Percentiles rank a stretch among this genome's conserved stretches.
Conservation (phyloP, 1,140 invertebrate genomes). For the Tetranychus cinnabarinus region DNA sequence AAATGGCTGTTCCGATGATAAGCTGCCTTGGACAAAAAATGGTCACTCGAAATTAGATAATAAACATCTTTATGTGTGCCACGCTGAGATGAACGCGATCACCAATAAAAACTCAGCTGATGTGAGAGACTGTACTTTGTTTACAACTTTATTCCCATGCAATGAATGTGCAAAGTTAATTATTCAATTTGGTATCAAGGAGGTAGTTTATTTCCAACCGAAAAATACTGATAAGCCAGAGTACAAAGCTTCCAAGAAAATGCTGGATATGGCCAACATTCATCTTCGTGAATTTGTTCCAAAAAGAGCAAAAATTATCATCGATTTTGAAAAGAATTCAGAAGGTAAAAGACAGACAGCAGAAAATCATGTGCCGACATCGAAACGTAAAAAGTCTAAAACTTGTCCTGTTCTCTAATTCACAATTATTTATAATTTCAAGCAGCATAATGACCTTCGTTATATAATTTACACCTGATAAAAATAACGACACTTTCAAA, state of each 20-base stretch:
- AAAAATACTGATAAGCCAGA: conserved; percentile 41
- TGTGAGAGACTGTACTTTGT: conserved; percentile 50
- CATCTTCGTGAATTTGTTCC: background rate
- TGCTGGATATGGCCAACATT: background rate
- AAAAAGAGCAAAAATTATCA: conserved; percentile 1
- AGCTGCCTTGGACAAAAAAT: conserved; percentile 59
- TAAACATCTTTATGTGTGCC: conserved; percentile 76
- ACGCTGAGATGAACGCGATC: conserved; percentile 91
- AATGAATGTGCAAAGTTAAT: conserved; percentile 92
- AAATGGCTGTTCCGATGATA: conserved; percentile 56
- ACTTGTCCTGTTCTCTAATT: no score
- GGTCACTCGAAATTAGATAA: conserved; percentile 31
- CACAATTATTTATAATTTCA: no score
- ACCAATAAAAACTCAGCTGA: conserved; percentile 60
- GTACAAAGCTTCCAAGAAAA: conserved; percentile 39
- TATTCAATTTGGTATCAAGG: conserved; percentile 68
- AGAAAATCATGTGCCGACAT: no score
- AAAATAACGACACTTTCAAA: no score
- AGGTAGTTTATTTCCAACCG: conserved; percentile 54
- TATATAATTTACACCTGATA: no score
- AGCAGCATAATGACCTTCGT: no score
- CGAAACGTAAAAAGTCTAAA: no score
- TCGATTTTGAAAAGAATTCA: background rate
- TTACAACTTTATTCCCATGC: conserved; percentile 60
- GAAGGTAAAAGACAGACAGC: no score